A percentile compares a stretch with the other conserved stretches of the same genome.
Evolutionary conservation across 2,113 vertebrate genomes (phyloP).

Genomic region (Theristicus caerulescens): DNA sequence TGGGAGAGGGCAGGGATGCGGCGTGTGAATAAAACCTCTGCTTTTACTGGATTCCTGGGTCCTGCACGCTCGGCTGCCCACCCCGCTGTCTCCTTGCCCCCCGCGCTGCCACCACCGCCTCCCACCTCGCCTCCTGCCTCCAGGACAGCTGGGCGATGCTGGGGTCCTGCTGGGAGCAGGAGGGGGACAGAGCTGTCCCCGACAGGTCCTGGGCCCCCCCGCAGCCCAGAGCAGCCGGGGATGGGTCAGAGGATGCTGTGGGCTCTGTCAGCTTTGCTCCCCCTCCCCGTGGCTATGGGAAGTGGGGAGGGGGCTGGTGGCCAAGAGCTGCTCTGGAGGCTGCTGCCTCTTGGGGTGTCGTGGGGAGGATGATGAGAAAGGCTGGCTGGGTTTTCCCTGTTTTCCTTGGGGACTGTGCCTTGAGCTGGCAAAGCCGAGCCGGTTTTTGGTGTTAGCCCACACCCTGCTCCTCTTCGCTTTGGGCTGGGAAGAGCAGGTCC

Average conservation of each 20-base stretch:
- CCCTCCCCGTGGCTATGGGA: background rate
- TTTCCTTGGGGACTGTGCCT: background rate
- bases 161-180: background rate
- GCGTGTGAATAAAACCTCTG: background rate
- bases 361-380: background rate
- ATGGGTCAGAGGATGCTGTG: background rate
- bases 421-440: background rate
- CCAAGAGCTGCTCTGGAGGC: background rate
- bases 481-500: background rate
- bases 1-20: background rate
- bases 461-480: background rate
- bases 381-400: background rate
- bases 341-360: background rate
- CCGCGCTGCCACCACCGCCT: background rate
- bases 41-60: background rate
- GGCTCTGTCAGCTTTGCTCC: background rate
- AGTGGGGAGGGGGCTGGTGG: background rate
- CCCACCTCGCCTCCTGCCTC: background rate
- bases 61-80: background rate
- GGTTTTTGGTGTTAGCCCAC: background rate
- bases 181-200: background rate
- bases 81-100: rapidly evolving
- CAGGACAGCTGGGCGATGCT: background rate
- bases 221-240: background rate
- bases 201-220: background rate